These are phyloP conservation scores for Heteromyza rotundicornis DNA, from an alignment of 2,888 invertebrate species.

Conservation along the genomic window DNA sequence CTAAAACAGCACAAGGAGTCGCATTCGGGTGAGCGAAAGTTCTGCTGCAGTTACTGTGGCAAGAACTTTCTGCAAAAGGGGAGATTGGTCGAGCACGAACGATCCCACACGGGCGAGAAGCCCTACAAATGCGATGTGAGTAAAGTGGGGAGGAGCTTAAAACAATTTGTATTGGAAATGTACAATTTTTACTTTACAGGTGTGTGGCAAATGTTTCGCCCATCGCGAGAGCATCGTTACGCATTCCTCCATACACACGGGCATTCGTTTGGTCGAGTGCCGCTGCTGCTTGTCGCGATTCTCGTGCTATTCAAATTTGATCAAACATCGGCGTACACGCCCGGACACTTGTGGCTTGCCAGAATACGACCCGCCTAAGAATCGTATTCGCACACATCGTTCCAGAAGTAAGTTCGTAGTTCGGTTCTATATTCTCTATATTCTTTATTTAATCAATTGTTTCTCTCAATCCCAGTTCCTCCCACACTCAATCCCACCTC, in stretches of 20 bases:
- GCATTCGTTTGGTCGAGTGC: constrained; percentile 58
- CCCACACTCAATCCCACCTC: constrained; percentile 44
- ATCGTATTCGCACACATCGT: constrained; percentile 38
- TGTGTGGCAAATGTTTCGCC: constrained; percentile 62
- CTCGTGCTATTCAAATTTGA: constrained; percentile 64
- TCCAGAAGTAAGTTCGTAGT: constrained; percentile 40
- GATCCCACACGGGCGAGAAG: constrained; percentile 52
- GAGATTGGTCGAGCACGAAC: constrained; percentile 51
- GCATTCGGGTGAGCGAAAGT: constrained; percentile 51
- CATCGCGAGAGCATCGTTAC: constrained; percentile 64
- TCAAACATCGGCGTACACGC: constrained; percentile 63
- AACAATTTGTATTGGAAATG: background rate
- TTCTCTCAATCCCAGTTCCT: constrained; percentile 36
- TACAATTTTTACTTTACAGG: constrained; percentile 26
- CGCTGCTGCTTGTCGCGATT: constrained; percentile 63
- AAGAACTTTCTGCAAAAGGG: constrained; percentile 51
- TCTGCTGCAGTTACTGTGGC: constrained; percentile 55
- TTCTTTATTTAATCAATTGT: background rate
- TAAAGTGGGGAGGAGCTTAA: constrained; percentile 1
- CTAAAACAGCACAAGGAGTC: constrained; percentile 51
- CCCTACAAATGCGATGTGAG: constrained; percentile 56
- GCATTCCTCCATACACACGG: constrained; percentile 63
- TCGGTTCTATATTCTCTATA: background rate
- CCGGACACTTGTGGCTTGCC: constrained; percentile 62
- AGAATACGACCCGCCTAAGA: constrained; percentile 45